A percentile compares a stretch with the other conserved stretches of the same genome.
Conservation (phyloP, 2,888 invertebrate species). For the Agrilus cyanescens region DNA sequence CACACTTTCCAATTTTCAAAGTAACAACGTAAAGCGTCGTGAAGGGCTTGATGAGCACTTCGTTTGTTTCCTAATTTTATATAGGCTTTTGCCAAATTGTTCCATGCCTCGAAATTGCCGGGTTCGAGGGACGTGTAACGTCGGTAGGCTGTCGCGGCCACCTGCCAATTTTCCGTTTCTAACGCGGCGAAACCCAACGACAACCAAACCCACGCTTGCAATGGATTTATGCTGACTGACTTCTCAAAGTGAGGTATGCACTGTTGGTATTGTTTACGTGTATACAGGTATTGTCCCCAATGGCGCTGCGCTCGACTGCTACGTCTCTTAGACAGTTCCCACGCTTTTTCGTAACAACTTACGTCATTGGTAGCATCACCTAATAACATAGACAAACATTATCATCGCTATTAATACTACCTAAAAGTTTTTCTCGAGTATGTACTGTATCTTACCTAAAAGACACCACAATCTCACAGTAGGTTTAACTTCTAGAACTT, state of each 20-base stretch:
- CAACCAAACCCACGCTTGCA: slow-evolving; percentile 81
- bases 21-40: slow-evolving; percentile 84
- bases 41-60: slow-evolving; percentile 71
- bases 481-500: slow-evolving; percentile 65
- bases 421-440: too few relatives aligned
- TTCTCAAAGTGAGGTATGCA: slow-evolving; percentile 71
- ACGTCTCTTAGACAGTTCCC: slow-evolving; percentile 71
- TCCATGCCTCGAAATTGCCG: slow-evolving; percentile 93
- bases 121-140: slow-evolving; percentile 80
- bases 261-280: slow-evolving; percentile 61
- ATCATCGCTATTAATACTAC: too few relatives aligned
- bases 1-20: slow-evolving; percentile 91
- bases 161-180: slow-evolving; percentile 64
- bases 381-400: slow-evolving; percentile 37
- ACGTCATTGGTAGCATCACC: slow-evolving; percentile 61
- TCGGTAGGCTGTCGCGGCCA: slow-evolving; percentile 74
- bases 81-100: slow-evolving; percentile 90
- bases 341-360: slow-evolving; percentile 76
- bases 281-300: slow-evolving; percentile 72
- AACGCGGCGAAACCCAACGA: slow-evolving; percentile 78
- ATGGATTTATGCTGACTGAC: slow-evolving; percentile 73
- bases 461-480: slow-evolving; percentile 81
- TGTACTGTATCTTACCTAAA: slow-evolving; percentile 45
- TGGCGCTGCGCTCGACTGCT: slow-evolving; percentile 81
- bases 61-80: slow-evolving; percentile 76